Evolutionary conservation across 1,140 invertebrate species (phyloP).

Genomic region (Aricia agestis): DNA sequence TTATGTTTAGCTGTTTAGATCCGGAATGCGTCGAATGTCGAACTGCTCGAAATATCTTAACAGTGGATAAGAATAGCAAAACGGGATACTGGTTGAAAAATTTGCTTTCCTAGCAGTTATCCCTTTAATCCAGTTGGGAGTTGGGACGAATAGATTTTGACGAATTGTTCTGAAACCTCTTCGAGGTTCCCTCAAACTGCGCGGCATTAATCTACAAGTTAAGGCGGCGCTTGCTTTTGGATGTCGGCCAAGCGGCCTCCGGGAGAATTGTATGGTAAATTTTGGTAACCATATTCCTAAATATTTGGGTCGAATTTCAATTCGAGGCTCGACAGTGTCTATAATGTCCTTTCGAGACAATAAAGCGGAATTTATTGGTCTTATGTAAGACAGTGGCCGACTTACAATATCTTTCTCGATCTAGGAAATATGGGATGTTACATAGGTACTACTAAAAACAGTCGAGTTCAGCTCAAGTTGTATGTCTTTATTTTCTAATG

Average conservation of each 20-base stretch:
- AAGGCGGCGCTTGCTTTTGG: slow-evolving; percentile 15
- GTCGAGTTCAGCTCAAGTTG: too few species aligned
- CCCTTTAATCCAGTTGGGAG: neutral
- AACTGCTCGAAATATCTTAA: too few species aligned
- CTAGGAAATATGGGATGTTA: neutral
- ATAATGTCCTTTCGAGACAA: slow-evolving; percentile 5
- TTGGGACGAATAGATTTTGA: neutral
- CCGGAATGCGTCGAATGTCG: too few species aligned
- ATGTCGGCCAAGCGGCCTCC: slow-evolving; percentile 4
- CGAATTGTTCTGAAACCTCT: neutral
- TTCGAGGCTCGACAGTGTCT: neutral
- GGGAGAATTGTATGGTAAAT: slow-evolving; percentile 13
- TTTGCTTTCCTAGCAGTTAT: neutral
- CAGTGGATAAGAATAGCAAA: too few species aligned
- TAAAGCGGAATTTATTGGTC: neutral
- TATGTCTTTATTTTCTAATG: too few species aligned
- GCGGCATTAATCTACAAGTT: slow-evolving; percentile 16
- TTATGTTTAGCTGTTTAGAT: too few species aligned
- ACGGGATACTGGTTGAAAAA: too few species aligned
- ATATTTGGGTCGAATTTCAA: slow-evolving; percentile 6
- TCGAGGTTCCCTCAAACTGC: neutral
- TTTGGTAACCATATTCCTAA: slow-evolving; percentile 6
- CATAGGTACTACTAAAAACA: too few species aligned
- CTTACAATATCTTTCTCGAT: neutral
- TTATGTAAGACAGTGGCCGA: neutral